Evolutionary conservation across 2,888 invertebrate genomes (phyloP).

Genomic region (Laothoe populi): DNA sequence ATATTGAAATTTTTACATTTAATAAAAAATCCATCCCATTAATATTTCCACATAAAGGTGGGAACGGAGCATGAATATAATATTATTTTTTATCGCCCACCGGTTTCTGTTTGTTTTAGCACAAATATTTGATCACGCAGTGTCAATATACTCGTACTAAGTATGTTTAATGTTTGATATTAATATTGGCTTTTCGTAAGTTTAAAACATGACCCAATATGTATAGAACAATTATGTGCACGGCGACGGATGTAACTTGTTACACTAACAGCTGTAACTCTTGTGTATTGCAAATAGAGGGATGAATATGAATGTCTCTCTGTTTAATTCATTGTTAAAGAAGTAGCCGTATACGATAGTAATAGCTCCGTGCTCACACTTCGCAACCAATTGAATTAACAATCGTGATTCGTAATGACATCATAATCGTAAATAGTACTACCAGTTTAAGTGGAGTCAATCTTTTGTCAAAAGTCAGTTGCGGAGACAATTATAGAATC

Average conservation of each 20-base stretch:
- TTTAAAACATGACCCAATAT: slow-evolving; percentile 12
- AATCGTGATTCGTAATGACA: slow-evolving; percentile 21
- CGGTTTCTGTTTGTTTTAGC: slow-evolving; percentile 5
- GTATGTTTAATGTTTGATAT: slow-evolving; percentile 18
- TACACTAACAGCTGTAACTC: slow-evolving; percentile 12
- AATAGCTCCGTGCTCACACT: slow-evolving; percentile 5
- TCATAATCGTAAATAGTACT: slow-evolving; percentile 11
- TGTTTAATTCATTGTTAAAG: slow-evolving; percentile 1
- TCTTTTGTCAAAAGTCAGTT: slow-evolving; percentile 14
- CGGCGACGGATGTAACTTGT: slow-evolving; percentile 12
- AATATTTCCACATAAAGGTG: not conserved
- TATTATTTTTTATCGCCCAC: slow-evolving; percentile 7
- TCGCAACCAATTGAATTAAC: slow-evolving; percentile 13
- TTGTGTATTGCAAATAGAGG: slow-evolving; percentile 18
- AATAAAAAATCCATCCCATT: not conserved
- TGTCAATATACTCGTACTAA: slow-evolving; percentile 1
- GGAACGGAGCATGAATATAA: not conserved
- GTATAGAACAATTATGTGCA: slow-evolving; percentile 9
- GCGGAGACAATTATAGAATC: not conserved
- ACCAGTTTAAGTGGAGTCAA: slow-evolving; percentile 4
- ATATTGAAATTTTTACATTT: not conserved
- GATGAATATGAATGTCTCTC: not conserved
- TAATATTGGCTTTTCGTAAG: not conserved
- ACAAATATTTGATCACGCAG: slow-evolving; percentile 10
- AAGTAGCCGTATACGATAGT: not conserved